Evolutionary conservation across 2,113 vertebrate species (phyloP).

Genomic region (Gavialis gangeticus): DNA sequence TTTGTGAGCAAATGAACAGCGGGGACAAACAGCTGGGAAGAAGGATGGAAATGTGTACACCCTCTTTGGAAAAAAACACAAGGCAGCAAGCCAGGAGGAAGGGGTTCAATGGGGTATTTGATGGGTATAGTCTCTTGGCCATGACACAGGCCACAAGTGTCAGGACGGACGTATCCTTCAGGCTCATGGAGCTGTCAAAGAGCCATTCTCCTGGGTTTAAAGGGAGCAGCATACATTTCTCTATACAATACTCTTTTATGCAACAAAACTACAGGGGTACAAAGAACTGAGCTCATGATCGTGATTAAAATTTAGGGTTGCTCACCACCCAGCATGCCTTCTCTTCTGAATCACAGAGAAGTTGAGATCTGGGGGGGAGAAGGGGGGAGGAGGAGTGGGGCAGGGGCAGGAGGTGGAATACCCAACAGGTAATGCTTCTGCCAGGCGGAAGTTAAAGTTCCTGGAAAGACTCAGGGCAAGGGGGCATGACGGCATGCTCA

Average conservation of each 20-base stretch:
- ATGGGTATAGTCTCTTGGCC: background rate
- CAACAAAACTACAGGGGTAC: background rate
- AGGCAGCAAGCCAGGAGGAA: background rate
- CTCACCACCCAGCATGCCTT: background rate
- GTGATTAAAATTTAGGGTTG: background rate
- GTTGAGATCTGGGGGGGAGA: background rate
- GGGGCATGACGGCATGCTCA: background rate
- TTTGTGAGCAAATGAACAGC: background rate
- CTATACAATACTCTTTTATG: background rate
- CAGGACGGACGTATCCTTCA: background rate
- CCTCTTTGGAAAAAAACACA: background rate
- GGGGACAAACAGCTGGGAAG: background rate
- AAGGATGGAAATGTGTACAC: background rate
- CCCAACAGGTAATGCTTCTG: conserved; percentile 19
- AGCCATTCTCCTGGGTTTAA: background rate
- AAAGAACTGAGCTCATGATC: background rate
- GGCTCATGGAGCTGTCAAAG: background rate
- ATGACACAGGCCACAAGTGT: background rate
- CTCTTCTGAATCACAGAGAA: background rate
- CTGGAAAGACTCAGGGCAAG: background rate
- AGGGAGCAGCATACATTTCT: background rate
- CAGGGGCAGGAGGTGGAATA: background rate
- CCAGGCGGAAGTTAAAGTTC: background rate
- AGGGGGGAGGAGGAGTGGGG: too few species aligned
- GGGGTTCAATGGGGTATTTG: background rate